Conservation (phyloP, 2,797 vertebrate genomes). For the Manis crassicaudata region DNA sequence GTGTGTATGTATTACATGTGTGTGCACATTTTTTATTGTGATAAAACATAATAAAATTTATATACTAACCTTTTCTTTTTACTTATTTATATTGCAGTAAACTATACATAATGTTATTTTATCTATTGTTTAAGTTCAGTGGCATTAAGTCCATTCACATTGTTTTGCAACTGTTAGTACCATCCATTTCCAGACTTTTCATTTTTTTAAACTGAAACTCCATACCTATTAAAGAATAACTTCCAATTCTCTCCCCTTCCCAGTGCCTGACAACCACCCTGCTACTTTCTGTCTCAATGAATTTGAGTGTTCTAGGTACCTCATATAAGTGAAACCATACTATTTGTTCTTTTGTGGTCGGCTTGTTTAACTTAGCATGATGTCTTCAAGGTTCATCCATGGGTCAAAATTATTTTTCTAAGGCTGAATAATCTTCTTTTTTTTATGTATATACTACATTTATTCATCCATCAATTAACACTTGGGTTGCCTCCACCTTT, state of each 20-base stretch:
- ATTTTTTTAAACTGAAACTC: conserved; percentile 7
- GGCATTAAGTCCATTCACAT: neutral
- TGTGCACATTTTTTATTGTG: neutral
- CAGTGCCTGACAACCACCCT: neutral
- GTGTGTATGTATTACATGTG: accelerated
- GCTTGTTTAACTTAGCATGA: neutral
- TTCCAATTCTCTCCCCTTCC: neutral
- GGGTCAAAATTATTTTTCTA: neutral
- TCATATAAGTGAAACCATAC: neutral
- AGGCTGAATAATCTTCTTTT: neutral
- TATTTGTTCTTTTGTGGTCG: neutral
- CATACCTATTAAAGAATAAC: neutral
- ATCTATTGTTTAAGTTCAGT: neutral
- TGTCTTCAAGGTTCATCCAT: neutral
- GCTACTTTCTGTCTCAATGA: neutral
- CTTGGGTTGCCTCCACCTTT: neutral
- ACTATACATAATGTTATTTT: neutral
- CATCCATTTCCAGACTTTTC: neutral
- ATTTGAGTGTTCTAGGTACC: neutral
- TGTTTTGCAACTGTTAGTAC: neutral
- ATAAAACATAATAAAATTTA: neutral
- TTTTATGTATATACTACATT: neutral
- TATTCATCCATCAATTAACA: neutral
- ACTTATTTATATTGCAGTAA: neutral
- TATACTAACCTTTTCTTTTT: neutral